Evolutionary conservation across 2,797 vertebrate genomes (phyloP), one percentile per base, ranked within the genome.

Genomic region (Premnoplex brunnescens): DNA sequence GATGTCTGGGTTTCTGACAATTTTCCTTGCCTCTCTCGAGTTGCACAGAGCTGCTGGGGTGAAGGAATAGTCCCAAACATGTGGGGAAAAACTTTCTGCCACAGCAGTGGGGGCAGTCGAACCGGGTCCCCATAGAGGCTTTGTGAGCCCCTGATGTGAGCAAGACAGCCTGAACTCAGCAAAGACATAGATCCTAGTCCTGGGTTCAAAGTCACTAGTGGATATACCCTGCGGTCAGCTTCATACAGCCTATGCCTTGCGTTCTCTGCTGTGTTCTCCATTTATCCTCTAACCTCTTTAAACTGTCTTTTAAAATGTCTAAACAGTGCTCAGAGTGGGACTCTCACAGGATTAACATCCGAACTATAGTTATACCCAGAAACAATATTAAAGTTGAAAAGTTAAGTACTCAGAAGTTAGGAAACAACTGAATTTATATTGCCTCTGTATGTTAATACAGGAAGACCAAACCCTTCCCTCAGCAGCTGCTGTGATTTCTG

Each of bases 21-120:
- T 12, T 24, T 54, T 72, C 46, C 32, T 85, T 21, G 21, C 11
- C 30, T 46, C 28, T 56, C 21, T 27, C n/a, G 43, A 10, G 13
- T 39, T 82, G 24, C 1, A 0, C n/a, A 30, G 62, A 81, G 23
- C 18, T 81, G 3, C 37, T 0, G 6, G 24, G 27, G 9, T 3
- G 3, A 36, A 3, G 1, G 18, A 12, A 12, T 39, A 63, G 34
- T n/a, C 55, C 34, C 30, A 39, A 73, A 39, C 16, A 51, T 0
- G 0, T 16, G 44, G 21, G 23, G 14, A 56, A 46, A 55, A 49
- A 16, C 5, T 43, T 56, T 16, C 32, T 74, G 30, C 7, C n/a
- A 14, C 3, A 0, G 3, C 43, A 46, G 16, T 21, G 3, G 4
- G 36, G 18, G 24, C 6, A 15, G 56, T 8, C 0, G 1, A 54